Conservation (phyloP, 1,140 invertebrate species). For the Heterodera carotae region DNA sequence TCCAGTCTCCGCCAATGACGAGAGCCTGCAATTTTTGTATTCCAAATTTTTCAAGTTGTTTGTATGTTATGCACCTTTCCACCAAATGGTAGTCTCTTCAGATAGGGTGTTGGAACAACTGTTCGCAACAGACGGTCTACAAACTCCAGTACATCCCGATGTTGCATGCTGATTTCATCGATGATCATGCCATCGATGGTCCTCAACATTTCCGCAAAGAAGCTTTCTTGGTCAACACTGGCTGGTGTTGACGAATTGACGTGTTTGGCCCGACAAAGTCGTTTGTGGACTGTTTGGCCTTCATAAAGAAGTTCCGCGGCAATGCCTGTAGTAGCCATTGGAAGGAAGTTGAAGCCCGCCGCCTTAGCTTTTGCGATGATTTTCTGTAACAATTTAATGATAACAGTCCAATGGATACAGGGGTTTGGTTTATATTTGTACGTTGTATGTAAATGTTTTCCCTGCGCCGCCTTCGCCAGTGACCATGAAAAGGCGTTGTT, state of each 20-base stretch:
- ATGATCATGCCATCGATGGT: slow-evolving; percentile 4
- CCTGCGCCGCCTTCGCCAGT: slow-evolving; percentile 7
- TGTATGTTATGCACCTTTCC: no score
- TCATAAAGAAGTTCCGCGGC: background rate
- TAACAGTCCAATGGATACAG: no score
- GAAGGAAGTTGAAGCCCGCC: background rate
- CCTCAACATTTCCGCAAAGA: background rate
- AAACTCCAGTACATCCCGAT: slow-evolving; percentile 6
- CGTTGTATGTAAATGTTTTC: slow-evolving; percentile 15
- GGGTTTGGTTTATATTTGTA: no score
- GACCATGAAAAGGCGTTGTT: background rate
- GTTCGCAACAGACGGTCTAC: background rate
- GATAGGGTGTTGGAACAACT: background rate
- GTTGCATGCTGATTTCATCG: slow-evolving; percentile 12
- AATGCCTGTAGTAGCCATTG: slow-evolving; percentile 7
- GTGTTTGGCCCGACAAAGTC: background rate
- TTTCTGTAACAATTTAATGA: background rate
- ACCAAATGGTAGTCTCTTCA: background rate
- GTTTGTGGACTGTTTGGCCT: background rate
- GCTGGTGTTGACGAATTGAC: background rate
- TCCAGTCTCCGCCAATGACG: slow-evolving; percentile 8
- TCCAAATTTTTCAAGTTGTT: no score
- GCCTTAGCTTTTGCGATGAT: background rate
- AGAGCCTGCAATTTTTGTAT: background rate
- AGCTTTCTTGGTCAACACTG: background rate